Base-by-base conservation (phyloP, 2,797 vertebrate species). In the Mus caroli region DNA sequence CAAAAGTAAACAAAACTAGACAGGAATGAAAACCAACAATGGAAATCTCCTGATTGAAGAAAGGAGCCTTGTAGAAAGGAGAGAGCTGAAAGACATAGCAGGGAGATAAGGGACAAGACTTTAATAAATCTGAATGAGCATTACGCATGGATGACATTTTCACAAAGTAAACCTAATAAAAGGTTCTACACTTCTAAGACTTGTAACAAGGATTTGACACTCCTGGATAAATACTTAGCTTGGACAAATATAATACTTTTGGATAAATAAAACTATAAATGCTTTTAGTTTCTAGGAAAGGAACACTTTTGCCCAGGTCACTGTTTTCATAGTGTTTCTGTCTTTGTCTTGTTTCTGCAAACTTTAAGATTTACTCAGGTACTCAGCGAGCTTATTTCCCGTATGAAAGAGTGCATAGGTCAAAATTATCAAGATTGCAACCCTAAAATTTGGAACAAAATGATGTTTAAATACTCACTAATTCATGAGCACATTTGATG, bases 261-360 rank as follows among this genome's bases (percentile, higher is more conserved):
- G 60, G 46, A 83, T 50, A 85, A 84, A 84, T 85, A 26, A n/a
- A 69, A 78, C 5, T 37, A 40, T 56, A 24, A 52, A 19, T 56
- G 15, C 15, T 31, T 58, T 37, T 71, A 0, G 24, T 95, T 90
- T 58, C 46, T 92, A 92, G n/a, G n/a, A 92, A 96, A 88, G 52
- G 7, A 85, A 14, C 4, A 85, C 3, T 52, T 92, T 43, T 56
- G 2, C n/a, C 31, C 52, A 94, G 52, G 73, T 37, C 12, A 82
- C 20, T 20, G 3, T 40, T 46, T 84, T 28, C 58, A 11, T 71
- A 37, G 11, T 58, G 0, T 85, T 85, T 50, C 31, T 34, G 19
- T n/a, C 14, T 54, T 37, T 58, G 52, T 50, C 3, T 80, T 43
- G 43, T 73, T 28, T 24, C 1, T 46, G n/a, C 19, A 22, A 31